Base-by-base conservation (phyloP, 1,140 invertebrate species). In the Bombus confusus region DNA sequence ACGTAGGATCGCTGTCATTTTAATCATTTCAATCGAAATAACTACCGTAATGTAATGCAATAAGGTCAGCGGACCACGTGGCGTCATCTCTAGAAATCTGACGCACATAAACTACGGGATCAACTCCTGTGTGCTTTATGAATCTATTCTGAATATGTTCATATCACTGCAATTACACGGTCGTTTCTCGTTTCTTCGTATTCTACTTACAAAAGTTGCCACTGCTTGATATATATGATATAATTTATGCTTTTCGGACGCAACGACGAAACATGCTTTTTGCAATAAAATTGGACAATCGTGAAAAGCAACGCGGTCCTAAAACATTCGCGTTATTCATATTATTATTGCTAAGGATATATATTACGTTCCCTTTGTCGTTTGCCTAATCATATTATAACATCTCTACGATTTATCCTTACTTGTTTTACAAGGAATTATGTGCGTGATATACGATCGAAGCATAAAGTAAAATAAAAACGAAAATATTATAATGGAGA, bases 71-170 rank as follows among this genome's bases (percentile, higher is more conserved):
- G n/a, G 66, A 57, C 78, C 66, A 80, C 66, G 78, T 80, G 78
- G 78, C 66, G 78, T 80, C 78, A 80, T 71, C 64, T 80, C 66
- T 52, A 80, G 78, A 80, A 37, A 71, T 80, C 66, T 57, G 28
- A 52, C 28, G 78, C 66, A 71, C 66, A 71, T 52, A 71, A 71
- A 80, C 22, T 25, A 25, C 41, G 41, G 66, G 43, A 69, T 69
- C 34, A 28, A 28, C 43, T 52, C 43, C 43, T 12, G 13, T 28
- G 13, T 34, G 25, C 28, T 47, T 28, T 52, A 47, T 37, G 15
- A 41, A 69, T 41, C n/a, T 41, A 39, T 2, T 39, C 22, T 0
- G 15, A 12, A 2, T 47, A 34, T 10, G 64, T 25, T 18, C 6
- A 22, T 41, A 39, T n/a, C 76, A 25, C 39, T 43, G 18, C 13